Evolutionary conservation across 2,113 vertebrate genomes (phyloP).

Genomic region (Plecturocebus donacophilus): DNA sequence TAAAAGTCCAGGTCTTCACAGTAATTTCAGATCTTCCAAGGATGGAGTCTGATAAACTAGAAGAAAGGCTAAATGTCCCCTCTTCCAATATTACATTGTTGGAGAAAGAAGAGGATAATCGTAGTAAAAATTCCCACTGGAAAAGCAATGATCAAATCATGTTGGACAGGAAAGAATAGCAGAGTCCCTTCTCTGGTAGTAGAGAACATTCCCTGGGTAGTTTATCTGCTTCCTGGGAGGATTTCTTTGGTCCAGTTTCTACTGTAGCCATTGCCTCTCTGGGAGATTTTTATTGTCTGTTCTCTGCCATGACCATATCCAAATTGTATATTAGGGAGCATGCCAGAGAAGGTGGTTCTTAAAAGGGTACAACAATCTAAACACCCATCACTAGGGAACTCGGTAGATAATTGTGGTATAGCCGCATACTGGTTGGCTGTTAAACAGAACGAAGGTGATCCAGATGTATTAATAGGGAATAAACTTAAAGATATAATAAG

Average conservation of each 20-base stretch:
- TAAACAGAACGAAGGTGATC: not conserved
- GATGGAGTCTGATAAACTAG: not conserved
- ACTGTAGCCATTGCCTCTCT: not conserved
- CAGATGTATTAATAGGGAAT: not conserved
- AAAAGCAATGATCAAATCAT: not conserved
- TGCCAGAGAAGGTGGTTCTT: not conserved
- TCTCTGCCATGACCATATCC: not conserved
- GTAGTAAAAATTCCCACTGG: constrained; percentile 14
- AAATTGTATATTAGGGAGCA: not conserved
- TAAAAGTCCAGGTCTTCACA: not conserved
- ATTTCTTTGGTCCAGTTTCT: not conserved
- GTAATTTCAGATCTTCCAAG: not conserved
- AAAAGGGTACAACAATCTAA: not conserved
- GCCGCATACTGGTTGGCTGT: not conserved
- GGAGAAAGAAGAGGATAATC: not conserved
- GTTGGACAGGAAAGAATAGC: not conserved
- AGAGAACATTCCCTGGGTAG: not conserved
- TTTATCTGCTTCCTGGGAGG: not conserved
- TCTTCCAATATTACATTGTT: not conserved
- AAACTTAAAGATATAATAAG: not conserved
- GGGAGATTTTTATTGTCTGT: not conserved
- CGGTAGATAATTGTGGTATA: not conserved
- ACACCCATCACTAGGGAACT: not conserved
- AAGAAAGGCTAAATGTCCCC: not conserved
- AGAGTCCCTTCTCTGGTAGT: not conserved